These are phyloP conservation scores for Acanthopleura granulata DNA, from an alignment of 2,888 invertebrate genomes.

Conservation along the genomic window DNA sequence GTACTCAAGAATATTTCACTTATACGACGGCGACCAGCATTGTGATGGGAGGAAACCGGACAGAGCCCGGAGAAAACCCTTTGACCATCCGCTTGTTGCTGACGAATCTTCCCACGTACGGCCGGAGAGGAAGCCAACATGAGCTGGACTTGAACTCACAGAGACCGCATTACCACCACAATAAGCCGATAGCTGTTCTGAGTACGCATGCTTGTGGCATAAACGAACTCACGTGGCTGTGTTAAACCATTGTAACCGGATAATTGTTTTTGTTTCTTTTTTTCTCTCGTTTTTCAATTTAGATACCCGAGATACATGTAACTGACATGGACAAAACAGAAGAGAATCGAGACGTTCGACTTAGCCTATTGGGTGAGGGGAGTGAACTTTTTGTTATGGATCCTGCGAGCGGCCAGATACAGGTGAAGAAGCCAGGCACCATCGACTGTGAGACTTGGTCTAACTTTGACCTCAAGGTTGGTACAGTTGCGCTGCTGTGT, in stretches of 20 bases:
- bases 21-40: too few species aligned
- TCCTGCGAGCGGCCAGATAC: conserved; percentile 21
- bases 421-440: conserved; percentile 12
- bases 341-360: conserved; percentile 24
- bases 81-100: too few species aligned
- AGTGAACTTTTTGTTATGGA: conserved; percentile 25
- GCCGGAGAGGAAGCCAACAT: too few species aligned
- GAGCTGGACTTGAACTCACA: too few species aligned
- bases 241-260: not conserved
- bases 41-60: too few species aligned
- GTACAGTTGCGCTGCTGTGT: not conserved
- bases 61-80: too few species aligned
- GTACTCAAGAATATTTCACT: too few species aligned
- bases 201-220: not conserved
- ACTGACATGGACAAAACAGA: conserved; percentile 27
- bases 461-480: conserved; percentile 12
- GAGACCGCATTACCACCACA: too few species aligned
- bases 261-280: not conserved
- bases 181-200: not conserved
- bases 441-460: conserved; percentile 21
- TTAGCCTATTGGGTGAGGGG: conserved; percentile 24
- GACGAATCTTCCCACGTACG: too few species aligned
- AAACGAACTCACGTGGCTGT: too few species aligned
- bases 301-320: conserved; percentile 26
- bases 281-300: not conserved